Evolutionary conservation across 2,888 invertebrate species (phyloP).

Genomic region (Drosophila austrosaltans): DNA sequence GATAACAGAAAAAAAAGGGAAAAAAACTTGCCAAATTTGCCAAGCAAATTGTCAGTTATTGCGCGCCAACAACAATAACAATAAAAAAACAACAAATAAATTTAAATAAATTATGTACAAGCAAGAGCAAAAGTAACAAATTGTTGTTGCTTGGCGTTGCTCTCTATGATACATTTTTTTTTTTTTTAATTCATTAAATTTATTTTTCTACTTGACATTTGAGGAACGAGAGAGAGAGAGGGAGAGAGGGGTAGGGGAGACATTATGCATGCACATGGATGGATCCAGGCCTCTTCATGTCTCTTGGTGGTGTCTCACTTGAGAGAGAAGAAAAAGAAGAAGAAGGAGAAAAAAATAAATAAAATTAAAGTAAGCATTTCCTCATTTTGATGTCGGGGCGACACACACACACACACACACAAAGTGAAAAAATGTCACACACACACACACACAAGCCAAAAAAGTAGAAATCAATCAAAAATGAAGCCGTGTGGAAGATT

Average conservation of each 20-base stretch:
- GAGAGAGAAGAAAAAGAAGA: constrained; percentile 8
- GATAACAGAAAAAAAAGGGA: constrained; percentile 19
- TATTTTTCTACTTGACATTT: constrained; percentile 39
- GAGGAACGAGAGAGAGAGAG: constrained; percentile 23
- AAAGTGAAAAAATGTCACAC: constrained; percentile 18
- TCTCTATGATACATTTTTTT: constrained; percentile 4
- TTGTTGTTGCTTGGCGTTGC: constrained; percentile 1
- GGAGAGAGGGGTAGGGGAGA: not conserved
- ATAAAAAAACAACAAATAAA: constrained; percentile 40
- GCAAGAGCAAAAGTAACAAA: constrained; percentile 20
- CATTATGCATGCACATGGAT: constrained; percentile 72
- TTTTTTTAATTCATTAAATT: constrained; percentile 8
- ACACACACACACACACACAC: constrained; percentile 12
- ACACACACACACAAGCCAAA: not conserved
- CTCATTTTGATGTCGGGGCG: constrained; percentile 57
- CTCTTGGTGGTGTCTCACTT: not conserved
- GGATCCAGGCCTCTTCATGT: constrained; percentile 27
- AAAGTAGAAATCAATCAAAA: constrained; percentile 46
- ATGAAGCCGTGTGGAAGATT: constrained; percentile 15
- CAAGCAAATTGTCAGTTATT: constrained; percentile 8
- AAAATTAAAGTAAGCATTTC: constrained; percentile 72
- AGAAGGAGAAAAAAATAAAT: constrained; percentile 38
- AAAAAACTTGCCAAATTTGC: constrained; percentile 19
- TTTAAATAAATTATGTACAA: constrained; percentile 47
- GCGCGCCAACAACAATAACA: constrained; percentile 19